Conservation (phyloP, 2,888 invertebrate genomes). For the Thymelicus acteon region DNA sequence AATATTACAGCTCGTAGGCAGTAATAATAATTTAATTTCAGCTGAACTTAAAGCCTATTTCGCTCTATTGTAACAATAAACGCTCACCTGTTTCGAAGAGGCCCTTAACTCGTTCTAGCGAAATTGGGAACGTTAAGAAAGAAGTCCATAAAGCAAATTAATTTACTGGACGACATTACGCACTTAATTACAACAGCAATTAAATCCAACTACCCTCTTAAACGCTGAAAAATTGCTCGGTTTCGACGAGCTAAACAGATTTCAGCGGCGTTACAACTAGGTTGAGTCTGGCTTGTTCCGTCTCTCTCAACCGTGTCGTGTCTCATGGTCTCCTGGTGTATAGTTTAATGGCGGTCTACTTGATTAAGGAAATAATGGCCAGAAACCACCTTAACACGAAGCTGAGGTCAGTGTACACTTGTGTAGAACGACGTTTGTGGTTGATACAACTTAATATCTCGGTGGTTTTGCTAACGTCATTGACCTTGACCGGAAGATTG, state of each 20-base stretch:
- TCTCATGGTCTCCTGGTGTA: constrained; percentile 21
- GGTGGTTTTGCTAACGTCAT: too few relatives aligned
- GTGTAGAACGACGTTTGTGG: too few relatives aligned
- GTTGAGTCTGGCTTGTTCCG: constrained; percentile 5
- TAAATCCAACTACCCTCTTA: constrained; percentile 23
- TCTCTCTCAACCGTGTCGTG: neutral
- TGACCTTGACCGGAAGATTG: too few relatives aligned
- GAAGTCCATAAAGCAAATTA: constrained; percentile 25
- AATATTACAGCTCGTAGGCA: neutral
- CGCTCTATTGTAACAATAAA: neutral
- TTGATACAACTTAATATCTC: too few relatives aligned
- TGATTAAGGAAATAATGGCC: constrained; percentile 20
- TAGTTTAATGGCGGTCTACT: constrained; percentile 20
- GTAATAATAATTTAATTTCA: neutral
- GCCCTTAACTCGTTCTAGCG: neutral
- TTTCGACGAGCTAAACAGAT: constrained; percentile 4
- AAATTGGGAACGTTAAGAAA: constrained; percentile 27
- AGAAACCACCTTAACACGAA: neutral
- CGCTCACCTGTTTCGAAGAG: neutral
- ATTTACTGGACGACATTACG: constrained; percentile 17
- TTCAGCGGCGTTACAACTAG: neutral
- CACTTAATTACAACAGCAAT: constrained; percentile 26
- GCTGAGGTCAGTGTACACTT: too few relatives aligned
- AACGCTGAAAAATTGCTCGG: constrained; percentile 21
- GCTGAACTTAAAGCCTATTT: neutral